Base-by-base conservation (phyloP, 2,888 invertebrate genomes). In the Aradus depressus region DNA sequence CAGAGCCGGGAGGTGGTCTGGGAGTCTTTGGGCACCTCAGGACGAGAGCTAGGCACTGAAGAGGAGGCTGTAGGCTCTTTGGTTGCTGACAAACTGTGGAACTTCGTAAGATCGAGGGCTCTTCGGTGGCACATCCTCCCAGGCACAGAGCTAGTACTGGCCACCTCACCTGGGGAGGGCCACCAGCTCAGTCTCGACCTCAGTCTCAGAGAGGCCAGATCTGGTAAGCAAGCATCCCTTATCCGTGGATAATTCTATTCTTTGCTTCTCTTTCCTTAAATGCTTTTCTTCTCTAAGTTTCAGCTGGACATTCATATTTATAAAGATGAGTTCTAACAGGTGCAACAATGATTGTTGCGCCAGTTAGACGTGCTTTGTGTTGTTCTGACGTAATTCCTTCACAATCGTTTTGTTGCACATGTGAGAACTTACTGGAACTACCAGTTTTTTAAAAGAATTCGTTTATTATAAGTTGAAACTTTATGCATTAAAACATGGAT, bases 81-180 rank as follows among this genome's bases (percentile, higher is more conserved):
- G 23, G 74, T 88, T 45, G 74, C 80, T 50, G 80, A 81, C 61
- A 88, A 87, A 65, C 66, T 85, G 37, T 83, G 80, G 76, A 75
- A 75, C 62, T 88, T 86, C 64, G 74, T 85, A 44, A 79, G 79
- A 53, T 81, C 84, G 14, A 74, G 88, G 60, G 80, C 84, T 4
- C 69, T 88, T 60, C 79, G 84, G 65, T 87, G 86, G 77, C 79
- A 80, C 65, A 72, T 86, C 53, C 68, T 84, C 21, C 83, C 86
- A 22, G 84, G 82, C 58, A 81, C 87, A 16, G 87, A 88, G 61
- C 74, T 88, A 6, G 80, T 86, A 25, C 70, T 87, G 26, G 76
- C 81, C 43, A 80, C 85, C 38, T 76, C 74, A 42, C 77, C 79
- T 4, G 74, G 74, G 56, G 77, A 77, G 25, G 82, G 79, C 58